Evolutionary conservation across 1,140 invertebrate genomes (phyloP).

Genomic region (Zaprionus lachaisei): DNA sequence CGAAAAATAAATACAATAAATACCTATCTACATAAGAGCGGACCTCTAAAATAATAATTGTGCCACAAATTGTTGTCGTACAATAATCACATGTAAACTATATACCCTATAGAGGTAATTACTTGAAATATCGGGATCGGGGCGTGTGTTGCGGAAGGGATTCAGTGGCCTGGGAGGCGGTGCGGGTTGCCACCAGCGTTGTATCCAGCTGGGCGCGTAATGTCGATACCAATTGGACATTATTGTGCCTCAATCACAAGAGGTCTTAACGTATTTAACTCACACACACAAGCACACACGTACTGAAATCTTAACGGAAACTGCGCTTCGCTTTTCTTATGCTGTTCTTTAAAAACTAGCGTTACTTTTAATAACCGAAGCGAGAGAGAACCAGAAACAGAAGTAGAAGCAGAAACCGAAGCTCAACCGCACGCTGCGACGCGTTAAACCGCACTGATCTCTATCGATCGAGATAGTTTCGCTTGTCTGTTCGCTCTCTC

Average conservation of each 20-base stretch:
- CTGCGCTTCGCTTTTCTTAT: constrained; percentile 43
- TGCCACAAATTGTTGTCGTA: constrained; percentile 9
- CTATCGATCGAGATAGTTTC: constrained; percentile 50
- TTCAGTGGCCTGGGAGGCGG: constrained; percentile 56
- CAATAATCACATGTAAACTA: constrained; percentile 21
- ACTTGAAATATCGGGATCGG: constrained; percentile 69
- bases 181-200: constrained; percentile 64
- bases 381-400: background rate
- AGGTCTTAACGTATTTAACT: background rate
- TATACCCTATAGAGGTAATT: constrained; percentile 35
- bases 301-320: constrained; percentile 53
- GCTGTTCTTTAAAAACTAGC: constrained; percentile 26
- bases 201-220: constrained; percentile 72
- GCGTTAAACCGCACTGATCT: constrained; percentile 66
- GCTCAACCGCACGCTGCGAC: constrained; percentile 49
- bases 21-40: constrained; percentile 18
- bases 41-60: constrained; percentile 25
- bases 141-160: constrained; percentile 72
- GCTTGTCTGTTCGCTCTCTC: constrained; percentile 10
- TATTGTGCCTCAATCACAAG: background rate
- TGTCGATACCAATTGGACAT: constrained; percentile 76
- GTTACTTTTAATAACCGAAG: constrained; percentile 13
- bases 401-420: constrained; percentile 3
- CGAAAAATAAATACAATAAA: constrained; percentile 41
- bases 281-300: background rate